Evolutionary conservation across 1,140 invertebrate species (phyloP).

Genomic region (Zophobas morio): DNA sequence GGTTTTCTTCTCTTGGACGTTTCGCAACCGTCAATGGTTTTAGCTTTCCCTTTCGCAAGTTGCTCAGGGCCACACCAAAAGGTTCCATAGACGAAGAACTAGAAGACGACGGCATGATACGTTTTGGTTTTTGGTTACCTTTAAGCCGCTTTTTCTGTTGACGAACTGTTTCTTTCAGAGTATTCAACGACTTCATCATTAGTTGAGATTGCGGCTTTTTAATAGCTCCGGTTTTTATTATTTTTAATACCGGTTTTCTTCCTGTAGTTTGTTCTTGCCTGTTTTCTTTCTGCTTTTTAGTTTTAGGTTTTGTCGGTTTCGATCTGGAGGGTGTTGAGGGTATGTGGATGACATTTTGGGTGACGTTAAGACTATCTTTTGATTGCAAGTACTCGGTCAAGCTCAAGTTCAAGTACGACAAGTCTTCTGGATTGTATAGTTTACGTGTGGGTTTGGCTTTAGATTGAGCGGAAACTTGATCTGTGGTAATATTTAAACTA

Average conservation of each 20-base stretch:
- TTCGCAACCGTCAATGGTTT: too few species aligned
- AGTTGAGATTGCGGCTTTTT: not conserved
- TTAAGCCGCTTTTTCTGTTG: not conserved
- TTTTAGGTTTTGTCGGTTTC: not conserved
- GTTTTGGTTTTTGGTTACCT: not conserved
- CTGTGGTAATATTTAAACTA: too few species aligned
- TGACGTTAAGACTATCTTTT: too few species aligned
- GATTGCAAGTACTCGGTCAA: not conserved
- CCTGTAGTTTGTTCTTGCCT: not conserved
- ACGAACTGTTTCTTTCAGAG: not conserved
- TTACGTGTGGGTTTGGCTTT: not conserved
- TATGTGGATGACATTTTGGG: too few species aligned
- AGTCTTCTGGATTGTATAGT: conserved; percentile 11
- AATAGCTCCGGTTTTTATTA: not conserved
- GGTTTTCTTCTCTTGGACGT: too few species aligned
- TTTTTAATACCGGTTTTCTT: not conserved
- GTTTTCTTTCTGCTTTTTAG: not conserved
- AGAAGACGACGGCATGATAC: not conserved
- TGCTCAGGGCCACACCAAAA: not conserved
- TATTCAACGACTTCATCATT: not conserved
- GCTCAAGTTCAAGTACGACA: not conserved
- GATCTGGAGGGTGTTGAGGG: not conserved
- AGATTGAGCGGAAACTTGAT: too few species aligned
- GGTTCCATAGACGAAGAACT: conserved; percentile 10
- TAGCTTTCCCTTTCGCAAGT: not conserved